A percentile compares a stretch with the other conserved stretches of the same genome.
These are phyloP conservation scores for Cygnus olor DNA, from an alignment of 2,797 vertebrate species.

Conservation along the genomic window DNA sequence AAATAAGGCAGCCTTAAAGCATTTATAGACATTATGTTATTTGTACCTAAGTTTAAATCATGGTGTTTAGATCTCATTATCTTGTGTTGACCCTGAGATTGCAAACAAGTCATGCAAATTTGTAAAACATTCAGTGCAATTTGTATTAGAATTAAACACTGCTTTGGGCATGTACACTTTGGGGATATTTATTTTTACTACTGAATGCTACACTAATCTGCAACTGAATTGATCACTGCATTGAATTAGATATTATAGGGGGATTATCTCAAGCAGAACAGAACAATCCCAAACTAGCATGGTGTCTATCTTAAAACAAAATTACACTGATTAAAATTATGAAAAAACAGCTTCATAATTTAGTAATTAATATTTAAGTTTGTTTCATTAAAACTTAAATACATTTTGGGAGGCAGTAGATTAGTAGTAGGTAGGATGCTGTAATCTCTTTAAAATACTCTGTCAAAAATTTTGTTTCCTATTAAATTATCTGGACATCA, in stretches of 20 bases:
- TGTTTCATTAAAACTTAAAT: not conserved
- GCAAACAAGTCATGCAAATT: slow-evolving; percentile 21
- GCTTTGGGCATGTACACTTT: not conserved
- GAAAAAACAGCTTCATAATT: not conserved
- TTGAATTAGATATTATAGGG: slow-evolving; percentile 27
- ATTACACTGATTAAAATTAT: slow-evolving; percentile 9
- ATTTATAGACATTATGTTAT: not conserved
- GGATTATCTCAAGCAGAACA: slow-evolving; percentile 34
- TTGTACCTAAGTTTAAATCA: slow-evolving; percentile 17
- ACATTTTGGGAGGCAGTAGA: not conserved
- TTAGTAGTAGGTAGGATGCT: not conserved
- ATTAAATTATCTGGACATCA: not conserved
- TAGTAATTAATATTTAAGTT: slow-evolving; percentile 10
- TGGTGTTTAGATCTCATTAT: slow-evolving; percentile 24
- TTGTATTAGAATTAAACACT: slow-evolving; percentile 24
- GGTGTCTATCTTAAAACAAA: slow-evolving; percentile 18
- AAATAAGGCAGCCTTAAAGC: not conserved
- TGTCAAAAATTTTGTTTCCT: not conserved
- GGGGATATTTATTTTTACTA: slow-evolving; percentile 8
- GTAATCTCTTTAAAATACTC: not conserved
- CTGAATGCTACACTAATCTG: slow-evolving; percentile 3
- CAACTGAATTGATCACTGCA: slow-evolving; percentile 30
- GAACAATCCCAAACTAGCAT: not conserved
- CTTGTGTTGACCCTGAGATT: not conserved
- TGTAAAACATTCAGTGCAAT: not conserved